These are phyloP conservation scores for Dicrostonyx torquatus DNA, from an alignment of 2,797 vertebrate genomes.

Conservation along the genomic window DNA sequence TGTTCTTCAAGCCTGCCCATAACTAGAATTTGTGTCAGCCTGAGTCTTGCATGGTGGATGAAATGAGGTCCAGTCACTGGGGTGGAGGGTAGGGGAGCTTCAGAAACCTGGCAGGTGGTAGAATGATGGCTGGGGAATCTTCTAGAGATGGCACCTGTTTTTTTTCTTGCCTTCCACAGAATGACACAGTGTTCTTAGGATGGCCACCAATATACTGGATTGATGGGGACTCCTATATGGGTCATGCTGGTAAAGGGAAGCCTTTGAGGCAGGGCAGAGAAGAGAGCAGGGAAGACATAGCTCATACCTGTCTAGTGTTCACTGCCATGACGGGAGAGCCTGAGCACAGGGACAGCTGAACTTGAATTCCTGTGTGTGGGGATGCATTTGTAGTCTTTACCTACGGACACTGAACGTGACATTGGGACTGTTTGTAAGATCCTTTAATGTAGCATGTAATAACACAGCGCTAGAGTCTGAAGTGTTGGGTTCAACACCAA, in stretches of 20 bases:
- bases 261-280: background rate
- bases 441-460: background rate
- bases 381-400: background rate
- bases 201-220: background rate
- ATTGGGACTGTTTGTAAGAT: background rate
- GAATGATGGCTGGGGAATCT: background rate
- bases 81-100: background rate
- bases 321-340: background rate
- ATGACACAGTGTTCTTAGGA: background rate
- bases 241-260: background rate
- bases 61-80: background rate
- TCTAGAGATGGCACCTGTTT: background rate
- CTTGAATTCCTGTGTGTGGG: background rate
- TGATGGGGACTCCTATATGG: background rate
- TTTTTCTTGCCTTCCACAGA: slow-evolving; percentile 2
- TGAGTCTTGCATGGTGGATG: background rate
- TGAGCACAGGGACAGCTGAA: background rate
- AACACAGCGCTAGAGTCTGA: background rate
- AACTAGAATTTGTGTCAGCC: background rate
- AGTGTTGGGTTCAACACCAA: background rate
- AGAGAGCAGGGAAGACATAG: background rate
- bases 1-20: background rate
- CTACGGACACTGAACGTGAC: background rate
- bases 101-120: background rate
- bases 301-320: background rate